Percentiles rank a stretch among this genome's conserved stretches.
Evolutionary conservation across 2,113 vertebrate species (phyloP).

Genomic region (Pogonocichla stellata): DNA sequence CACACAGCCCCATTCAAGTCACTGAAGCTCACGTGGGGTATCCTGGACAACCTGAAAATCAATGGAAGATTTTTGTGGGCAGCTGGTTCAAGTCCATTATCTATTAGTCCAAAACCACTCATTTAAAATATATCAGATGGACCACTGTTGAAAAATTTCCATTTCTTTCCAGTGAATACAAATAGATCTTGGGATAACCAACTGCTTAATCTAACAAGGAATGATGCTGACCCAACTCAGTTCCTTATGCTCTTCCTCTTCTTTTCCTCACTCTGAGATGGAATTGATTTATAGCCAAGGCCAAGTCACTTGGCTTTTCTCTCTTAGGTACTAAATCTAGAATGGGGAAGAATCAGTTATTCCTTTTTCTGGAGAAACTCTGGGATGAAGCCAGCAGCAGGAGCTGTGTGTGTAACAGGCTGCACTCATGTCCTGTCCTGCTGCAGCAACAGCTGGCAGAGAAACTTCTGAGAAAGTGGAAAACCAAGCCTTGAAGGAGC

Average conservation of each 20-base stretch:
- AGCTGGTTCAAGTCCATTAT: neutral
- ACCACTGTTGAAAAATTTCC: neutral
- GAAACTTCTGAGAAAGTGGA: neutral
- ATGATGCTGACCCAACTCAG: fast-evolving
- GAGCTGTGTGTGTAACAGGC: neutral
- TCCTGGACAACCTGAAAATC: neutral
- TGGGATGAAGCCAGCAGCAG: neutral
- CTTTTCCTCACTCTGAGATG: neutral
- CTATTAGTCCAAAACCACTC: neutral
- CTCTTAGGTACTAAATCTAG: neutral
- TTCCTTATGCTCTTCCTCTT: neutral
- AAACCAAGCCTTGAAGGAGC: neutral
- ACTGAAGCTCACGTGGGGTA: neutral
- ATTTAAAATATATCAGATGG: neutral
- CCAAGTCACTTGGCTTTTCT: neutral
- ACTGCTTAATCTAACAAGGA: neutral
- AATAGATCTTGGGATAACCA: neutral
- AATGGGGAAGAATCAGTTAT: neutral
- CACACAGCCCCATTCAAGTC: neutral
- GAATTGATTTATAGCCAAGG: neutral
- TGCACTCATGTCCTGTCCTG: neutral
- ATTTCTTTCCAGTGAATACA: neutral
- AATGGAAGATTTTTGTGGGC: neutral
- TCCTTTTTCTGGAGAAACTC: neutral
- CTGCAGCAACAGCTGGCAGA: neutral